Base-by-base conservation (phyloP, 2,113 vertebrate genomes). In the Halichoeres trimaculatus region DNA sequence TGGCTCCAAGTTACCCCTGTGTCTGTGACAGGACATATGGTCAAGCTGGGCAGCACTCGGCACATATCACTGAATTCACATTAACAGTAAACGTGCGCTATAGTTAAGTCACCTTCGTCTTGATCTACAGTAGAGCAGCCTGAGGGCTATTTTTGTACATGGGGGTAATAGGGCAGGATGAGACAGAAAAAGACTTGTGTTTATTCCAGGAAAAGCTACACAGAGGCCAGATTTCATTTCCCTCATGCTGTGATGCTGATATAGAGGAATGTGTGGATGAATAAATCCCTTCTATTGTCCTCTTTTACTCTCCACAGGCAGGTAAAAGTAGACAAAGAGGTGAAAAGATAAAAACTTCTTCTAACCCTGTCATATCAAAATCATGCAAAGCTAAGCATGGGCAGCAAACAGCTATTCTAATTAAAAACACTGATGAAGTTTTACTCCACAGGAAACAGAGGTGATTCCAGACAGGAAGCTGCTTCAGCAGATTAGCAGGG, bases 401-500 rank as follows among this genome's bases (percentile, higher is more conserved):
- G 52, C 45, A 64, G 24, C 35, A 51, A 52, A 16, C 30, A 36
- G 43, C 78, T 72, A 24, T 45, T 73, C 83, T 71, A 77, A 80
- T 81, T 76, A 75, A 84, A 53, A 74, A 74, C 69, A 76, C 40
- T 57, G 34, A 80, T 84, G 59, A 78, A 66, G 34, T 77, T 75
- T 76, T 76, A 52, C 65, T 70, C 52, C 54, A 60, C 90, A 99
- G 97, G 98, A 98, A 85, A 98, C 95, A 63, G 94, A 96, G 11
- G 96, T 98, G 90, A 87, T 92, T 88, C 97, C 96, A 0, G 97
- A 99, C 57, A 91, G 93, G 89, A 94, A 85, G 77, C 93, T 99
- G 78, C 89, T 96, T 87, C 92, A 90, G 89, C 89, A 91, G 80
- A 94, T 96, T 80, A 89, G 70, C 76, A 89, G 95, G 20, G 87